A percentile compares a stretch with the other conserved stretches of the same genome.
Evolutionary conservation across 2,797 vertebrate species (phyloP).

Genomic region (Orestias chungarensis): DNA sequence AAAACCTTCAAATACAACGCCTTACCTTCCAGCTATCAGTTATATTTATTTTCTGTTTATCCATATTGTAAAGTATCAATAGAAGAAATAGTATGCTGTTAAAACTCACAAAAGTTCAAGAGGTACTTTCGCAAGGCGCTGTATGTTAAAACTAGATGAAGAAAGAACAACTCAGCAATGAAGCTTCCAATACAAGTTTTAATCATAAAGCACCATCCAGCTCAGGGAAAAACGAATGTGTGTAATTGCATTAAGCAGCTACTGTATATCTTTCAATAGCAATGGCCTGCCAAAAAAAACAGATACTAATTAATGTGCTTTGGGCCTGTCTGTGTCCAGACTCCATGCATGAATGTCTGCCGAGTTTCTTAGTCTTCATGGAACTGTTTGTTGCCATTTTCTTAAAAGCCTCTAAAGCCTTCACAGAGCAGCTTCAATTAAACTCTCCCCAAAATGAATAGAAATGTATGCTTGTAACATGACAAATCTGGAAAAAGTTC

Average conservation of each 20-base stretch:
- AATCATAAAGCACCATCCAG: constrained; percentile 12
- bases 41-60: not conserved
- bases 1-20: not conserved
- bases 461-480: not conserved
- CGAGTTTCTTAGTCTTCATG: not conserved
- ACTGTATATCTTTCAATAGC: constrained; percentile 45
- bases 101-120: not conserved
- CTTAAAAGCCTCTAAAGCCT: not conserved
- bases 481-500: not conserved
- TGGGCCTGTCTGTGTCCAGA: not conserved
- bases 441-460: not conserved
- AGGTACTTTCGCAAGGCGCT: not conserved
- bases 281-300: constrained; percentile 17
- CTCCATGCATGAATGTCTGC: not conserved
- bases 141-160: not conserved
- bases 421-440: not conserved
- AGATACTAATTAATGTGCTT: not conserved
- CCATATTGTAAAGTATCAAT: too few species aligned
- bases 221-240: constrained; percentile 28
- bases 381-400: not conserved
- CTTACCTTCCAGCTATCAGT: not conserved
- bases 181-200: constrained; percentile 20
- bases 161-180: not conserved
- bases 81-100: not conserved
- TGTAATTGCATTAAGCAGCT: constrained; percentile 50